Evolutionary conservation across 2,113 vertebrate species (phyloP).

Genomic region (Sinocyclocheilus rhinocerous): DNA sequence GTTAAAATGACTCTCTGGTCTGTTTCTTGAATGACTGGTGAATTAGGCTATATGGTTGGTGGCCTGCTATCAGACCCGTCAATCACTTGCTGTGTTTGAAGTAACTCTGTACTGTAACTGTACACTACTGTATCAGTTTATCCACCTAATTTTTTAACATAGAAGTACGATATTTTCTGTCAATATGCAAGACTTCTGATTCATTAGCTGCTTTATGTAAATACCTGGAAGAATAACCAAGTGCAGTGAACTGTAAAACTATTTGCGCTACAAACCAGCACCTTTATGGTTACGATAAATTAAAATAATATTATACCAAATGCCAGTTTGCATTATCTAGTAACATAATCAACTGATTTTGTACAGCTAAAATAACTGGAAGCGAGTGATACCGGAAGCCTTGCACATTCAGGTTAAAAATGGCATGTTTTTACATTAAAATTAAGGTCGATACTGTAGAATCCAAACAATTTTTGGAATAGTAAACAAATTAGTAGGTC

Average conservation of each 20-base stretch:
- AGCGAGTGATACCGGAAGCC: not conserved
- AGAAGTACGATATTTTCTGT: not conserved
- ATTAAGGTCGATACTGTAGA: not conserved
- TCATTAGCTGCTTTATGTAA: not conserved
- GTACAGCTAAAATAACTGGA: not conserved
- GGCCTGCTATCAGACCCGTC: not conserved
- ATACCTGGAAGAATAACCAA: not conserved
- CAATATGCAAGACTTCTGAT: not conserved
- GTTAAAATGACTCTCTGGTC: not conserved
- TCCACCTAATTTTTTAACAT: not conserved
- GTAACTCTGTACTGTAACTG: not conserved
- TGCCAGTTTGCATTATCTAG: not conserved
- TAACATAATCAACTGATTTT: not conserved
- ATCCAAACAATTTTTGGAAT: not conserved
- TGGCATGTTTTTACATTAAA: not conserved
- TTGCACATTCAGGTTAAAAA: not conserved
- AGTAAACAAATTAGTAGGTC: not conserved
- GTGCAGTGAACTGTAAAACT: not conserved
- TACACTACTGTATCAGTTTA: not conserved
- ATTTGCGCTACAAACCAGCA: not conserved
- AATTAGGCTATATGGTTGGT: not conserved
- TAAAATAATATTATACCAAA: not conserved
- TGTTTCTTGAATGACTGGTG: not conserved
- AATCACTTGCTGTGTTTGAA: not conserved
- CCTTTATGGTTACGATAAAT: not conserved